Conservation (phyloP, 92 coral and sea anemone genomes). For the Phenganax marumi region DNA sequence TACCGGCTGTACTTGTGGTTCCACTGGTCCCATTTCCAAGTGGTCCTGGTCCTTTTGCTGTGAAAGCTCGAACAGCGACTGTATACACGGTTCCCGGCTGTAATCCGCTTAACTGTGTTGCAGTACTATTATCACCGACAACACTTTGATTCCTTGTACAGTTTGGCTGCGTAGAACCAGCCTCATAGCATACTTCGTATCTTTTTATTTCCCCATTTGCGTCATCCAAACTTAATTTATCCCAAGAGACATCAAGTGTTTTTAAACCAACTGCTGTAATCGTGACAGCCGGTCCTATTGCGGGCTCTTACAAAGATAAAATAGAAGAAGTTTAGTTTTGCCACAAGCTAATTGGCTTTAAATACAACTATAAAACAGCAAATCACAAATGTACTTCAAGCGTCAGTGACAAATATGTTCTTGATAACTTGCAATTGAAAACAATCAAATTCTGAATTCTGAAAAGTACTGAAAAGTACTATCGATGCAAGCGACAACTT, state of each 20-base stretch:
- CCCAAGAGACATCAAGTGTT: neutral
- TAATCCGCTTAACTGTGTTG: neutral
- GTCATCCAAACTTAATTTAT: neutral
- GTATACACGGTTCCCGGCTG: neutral
- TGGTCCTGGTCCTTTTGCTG: neutral
- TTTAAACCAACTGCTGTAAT: neutral
- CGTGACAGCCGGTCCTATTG: neutral
- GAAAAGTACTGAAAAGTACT: no score
- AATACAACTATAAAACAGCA: no score
- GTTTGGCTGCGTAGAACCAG: neutral
- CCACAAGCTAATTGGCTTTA: no score
- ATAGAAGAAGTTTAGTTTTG: no score
- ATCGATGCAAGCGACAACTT: no score
- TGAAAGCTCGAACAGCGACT: conserved; percentile 18
- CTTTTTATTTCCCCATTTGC: neutral
- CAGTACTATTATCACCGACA: neutral
- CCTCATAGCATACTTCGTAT: neutral
- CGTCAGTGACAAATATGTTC: no score
- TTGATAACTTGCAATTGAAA: no score
- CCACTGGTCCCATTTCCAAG: neutral
- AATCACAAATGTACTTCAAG: no score
- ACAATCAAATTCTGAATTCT: no score
- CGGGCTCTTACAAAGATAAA: neutral
- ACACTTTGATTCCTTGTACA: neutral
- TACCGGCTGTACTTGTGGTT: no score